Conservation (phyloP, 2,888 invertebrate species). For the Operophtera brumata region DNA sequence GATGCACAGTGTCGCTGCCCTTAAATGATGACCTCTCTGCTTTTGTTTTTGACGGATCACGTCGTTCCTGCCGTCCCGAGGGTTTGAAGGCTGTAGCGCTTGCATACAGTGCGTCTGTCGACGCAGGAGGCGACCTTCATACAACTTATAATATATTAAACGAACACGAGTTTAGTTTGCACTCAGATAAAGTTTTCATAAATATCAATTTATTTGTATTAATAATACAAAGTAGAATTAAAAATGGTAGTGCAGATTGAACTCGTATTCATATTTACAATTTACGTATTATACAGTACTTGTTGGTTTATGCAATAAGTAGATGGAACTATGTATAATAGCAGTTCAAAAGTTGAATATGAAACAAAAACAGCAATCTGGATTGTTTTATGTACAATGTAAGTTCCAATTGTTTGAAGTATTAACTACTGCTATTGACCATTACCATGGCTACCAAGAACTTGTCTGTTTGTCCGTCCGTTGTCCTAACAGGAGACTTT, state of each 20-base stretch:
- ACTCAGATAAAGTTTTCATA: neutral
- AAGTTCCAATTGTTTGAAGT: too few species aligned
- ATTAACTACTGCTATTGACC: conserved; percentile 5
- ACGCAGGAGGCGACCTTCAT: conserved; percentile 28
- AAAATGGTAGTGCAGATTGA: too few species aligned
- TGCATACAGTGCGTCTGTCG: conserved; percentile 32
- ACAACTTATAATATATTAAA: conserved; percentile 11
- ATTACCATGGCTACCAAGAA: conserved; percentile 5
- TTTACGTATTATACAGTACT: too few species aligned
- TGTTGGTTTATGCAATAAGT: too few species aligned
- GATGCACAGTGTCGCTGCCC: conserved; percentile 39
- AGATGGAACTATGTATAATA: too few species aligned
- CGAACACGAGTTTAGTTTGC: neutral
- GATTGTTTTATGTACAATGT: too few species aligned
- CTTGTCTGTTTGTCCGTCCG: conserved; percentile 38
- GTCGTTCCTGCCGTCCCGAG: conserved; percentile 33
- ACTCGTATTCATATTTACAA: too few species aligned
- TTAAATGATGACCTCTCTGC: conserved; percentile 51
- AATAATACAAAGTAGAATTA: too few species aligned
- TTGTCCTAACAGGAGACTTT: conserved; percentile 47
- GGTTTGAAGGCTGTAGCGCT: conserved; percentile 36
- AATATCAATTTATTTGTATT: too few species aligned
- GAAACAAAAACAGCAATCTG: too few species aligned
- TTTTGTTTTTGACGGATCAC: conserved; percentile 51
- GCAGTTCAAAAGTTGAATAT: too few species aligned